A percentile compares a stretch with the other conserved stretches of the same genome.
Conservation (phyloP, 2,797 vertebrate genomes). For the Allobates femoralis region DNA sequence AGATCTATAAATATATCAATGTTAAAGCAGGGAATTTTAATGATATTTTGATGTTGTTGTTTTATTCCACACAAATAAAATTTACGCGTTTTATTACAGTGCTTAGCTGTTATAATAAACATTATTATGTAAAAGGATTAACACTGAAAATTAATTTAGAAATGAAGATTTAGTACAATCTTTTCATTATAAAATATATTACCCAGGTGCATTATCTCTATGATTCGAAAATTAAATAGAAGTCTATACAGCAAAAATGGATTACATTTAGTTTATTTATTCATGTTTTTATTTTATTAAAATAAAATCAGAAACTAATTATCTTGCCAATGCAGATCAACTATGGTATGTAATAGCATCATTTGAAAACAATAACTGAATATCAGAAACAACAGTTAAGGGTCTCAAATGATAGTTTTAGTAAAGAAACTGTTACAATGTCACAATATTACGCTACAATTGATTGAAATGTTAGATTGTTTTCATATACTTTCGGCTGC, state of each 20-base stretch:
- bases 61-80: conserved; percentile 12
- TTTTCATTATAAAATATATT: conserved; percentile 43
- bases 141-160: conserved; percentile 50
- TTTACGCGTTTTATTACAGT: not conserved
- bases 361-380: not conserved
- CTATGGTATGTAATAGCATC: not conserved
- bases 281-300: conserved; percentile 6
- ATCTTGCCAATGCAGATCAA: not conserved
- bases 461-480: not conserved
- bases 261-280: conserved; percentile 8
- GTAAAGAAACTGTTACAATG: not conserved
- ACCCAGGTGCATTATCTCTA: conserved; percentile 3
- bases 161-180: conserved; percentile 42
- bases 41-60: not conserved
- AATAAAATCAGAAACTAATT: not conserved
- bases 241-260: not conserved
- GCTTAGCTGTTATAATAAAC: conserved; percentile 43
- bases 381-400: not conserved
- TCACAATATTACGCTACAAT: too few relatives aligned
- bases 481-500: too few relatives aligned
- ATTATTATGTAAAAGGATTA: conserved; percentile 43
- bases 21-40: not conserved
- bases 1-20: too few relatives aligned
- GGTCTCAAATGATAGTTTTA: not conserved
- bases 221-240: not conserved